These are phyloP conservation scores for Mastomys coucha DNA, from an alignment of 2,113 vertebrate species.

Conservation along the genomic window DNA sequence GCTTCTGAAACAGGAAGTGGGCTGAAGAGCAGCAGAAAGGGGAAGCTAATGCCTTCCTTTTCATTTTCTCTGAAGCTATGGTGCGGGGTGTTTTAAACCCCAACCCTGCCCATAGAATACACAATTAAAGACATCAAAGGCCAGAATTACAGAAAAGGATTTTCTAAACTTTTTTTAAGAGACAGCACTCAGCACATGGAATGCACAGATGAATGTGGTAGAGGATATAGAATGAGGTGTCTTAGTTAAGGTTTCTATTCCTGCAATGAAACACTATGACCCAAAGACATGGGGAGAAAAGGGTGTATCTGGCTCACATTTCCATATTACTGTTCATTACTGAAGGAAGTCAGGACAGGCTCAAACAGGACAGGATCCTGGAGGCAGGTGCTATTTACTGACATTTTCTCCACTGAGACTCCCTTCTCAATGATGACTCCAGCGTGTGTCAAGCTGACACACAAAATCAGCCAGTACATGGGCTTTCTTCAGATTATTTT, in stretches of 20 bases:
- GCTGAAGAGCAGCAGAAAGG: conserved; percentile 18
- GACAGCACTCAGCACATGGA: neutral
- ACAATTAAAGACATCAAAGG: neutral
- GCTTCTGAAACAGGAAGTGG: conserved; percentile 72
- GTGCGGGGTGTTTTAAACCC: conserved; percentile 37
- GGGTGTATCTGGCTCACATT: too few relatives aligned
- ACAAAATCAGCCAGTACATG: too few relatives aligned
- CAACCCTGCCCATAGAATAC: neutral
- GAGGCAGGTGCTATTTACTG: too few relatives aligned
- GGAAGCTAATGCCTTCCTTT: conserved; percentile 70
- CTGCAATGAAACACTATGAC: too few relatives aligned
- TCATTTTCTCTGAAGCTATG: conserved; percentile 26
- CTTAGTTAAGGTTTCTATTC: neutral
- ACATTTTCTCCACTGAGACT: too few relatives aligned
- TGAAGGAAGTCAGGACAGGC: too few relatives aligned
- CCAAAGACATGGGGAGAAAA: too few relatives aligned
- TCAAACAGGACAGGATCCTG: too few relatives aligned
- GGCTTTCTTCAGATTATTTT: neutral
- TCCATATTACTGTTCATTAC: too few relatives aligned
- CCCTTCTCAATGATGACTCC: too few relatives aligned
- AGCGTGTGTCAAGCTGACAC: too few relatives aligned
- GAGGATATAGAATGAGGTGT: neutral
- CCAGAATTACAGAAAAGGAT: conserved; percentile 18
- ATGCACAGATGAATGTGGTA: neutral
- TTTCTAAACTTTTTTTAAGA: conserved; percentile 10